Evolutionary conservation across 23 tunicate species (phyloP).

Genomic region (Diplosoma virens): DNA sequence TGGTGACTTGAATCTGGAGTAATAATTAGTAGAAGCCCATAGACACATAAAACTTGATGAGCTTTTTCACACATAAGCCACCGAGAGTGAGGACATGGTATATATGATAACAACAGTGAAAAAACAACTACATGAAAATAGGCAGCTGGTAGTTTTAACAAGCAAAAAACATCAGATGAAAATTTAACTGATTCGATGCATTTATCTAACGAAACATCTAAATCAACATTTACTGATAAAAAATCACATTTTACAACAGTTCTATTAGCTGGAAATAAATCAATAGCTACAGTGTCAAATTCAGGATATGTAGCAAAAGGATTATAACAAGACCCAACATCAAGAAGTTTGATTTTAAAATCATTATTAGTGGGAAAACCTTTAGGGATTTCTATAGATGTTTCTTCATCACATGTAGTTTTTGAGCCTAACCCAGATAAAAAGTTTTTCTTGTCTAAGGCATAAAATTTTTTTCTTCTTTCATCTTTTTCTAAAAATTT

Average conservation of each 20-base stretch:
- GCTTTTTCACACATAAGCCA: constrained; percentile 77
- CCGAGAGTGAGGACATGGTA: constrained; percentile 68
- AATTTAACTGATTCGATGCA: too few relatives aligned
- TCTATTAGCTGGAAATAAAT: constrained; percentile 64
- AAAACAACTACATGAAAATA: constrained; percentile 64
- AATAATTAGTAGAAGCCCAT: constrained; percentile 69
- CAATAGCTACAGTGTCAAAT: constrained; percentile 60
- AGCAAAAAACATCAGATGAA: too few relatives aligned
- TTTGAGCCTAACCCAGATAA: too few relatives aligned
- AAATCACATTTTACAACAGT: constrained; percentile 65
- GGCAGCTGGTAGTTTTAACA: neutral
- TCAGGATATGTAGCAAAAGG: constrained; percentile 45
- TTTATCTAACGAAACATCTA: too few relatives aligned
- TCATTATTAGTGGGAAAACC: too few relatives aligned
- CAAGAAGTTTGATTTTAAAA: constrained; percentile 52
- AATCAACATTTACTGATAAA: constrained; percentile 35
- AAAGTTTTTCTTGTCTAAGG: too few relatives aligned
- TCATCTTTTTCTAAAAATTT: constrained; percentile 58
- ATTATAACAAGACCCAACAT: constrained; percentile 82
- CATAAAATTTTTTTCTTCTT: constrained; percentile 44
- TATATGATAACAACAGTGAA: constrained; percentile 69
- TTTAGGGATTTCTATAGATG: too few relatives aligned
- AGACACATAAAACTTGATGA: constrained; percentile 38
- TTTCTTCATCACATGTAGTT: too few relatives aligned
- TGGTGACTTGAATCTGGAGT: constrained; percentile 83